These are phyloP conservation scores for Pteronotus mesoamericanus DNA, from an alignment of 2,797 vertebrate species.

Conservation along the genomic window DNA sequence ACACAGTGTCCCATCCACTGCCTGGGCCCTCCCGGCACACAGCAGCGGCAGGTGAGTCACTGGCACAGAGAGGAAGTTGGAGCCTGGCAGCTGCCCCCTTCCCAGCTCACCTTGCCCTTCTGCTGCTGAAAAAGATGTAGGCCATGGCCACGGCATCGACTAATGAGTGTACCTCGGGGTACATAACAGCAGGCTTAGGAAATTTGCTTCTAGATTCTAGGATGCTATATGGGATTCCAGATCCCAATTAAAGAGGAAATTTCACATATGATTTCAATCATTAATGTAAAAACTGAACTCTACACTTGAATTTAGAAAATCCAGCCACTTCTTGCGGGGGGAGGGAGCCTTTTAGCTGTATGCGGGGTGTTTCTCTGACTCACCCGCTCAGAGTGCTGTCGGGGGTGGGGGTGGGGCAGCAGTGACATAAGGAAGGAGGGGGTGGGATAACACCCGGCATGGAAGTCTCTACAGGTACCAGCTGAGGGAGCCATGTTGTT, in stretches of 20 bases:
- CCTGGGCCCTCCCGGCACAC: background rate
- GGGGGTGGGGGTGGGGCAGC: background rate
- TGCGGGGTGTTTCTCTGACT: background rate
- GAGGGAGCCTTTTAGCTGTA: background rate
- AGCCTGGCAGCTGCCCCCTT: background rate
- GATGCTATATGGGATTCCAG: background rate
- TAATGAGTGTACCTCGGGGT: background rate
- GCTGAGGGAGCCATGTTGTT: background rate
- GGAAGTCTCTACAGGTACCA: background rate
- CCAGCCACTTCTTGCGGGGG: background rate
- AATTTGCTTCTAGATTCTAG: background rate
- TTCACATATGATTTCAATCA: background rate
- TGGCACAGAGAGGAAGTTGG: background rate
- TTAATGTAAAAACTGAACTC: background rate
- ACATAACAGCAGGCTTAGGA: background rate
- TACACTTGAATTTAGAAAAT: slow-evolving; percentile 17
- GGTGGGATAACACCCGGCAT: background rate
- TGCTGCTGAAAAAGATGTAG: background rate
- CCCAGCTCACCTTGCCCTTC: background rate
- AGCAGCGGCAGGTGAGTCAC: background rate
- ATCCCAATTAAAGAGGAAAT: background rate
- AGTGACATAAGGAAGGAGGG: background rate
- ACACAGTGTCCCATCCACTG: background rate
- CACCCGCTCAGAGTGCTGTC: background rate
- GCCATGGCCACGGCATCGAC: background rate